A percentile compares a stretch with the other conserved stretches of the same genome.
Conservation (phyloP, 2,797 vertebrate species). For the Danio aesculapii region DNA sequence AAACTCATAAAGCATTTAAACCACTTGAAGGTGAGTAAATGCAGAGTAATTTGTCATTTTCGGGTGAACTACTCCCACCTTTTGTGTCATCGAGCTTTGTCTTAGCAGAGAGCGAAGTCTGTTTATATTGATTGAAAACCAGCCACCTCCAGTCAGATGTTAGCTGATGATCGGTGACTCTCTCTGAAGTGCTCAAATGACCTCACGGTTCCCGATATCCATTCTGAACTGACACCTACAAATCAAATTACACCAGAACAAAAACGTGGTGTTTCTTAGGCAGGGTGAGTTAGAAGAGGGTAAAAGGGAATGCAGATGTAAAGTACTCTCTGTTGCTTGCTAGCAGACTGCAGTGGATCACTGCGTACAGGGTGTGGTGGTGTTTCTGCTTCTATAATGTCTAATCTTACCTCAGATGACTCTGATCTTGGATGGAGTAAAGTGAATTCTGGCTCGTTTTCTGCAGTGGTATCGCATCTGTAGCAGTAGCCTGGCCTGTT, state of each 20-base stretch:
- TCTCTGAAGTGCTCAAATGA: conserved; percentile 64
- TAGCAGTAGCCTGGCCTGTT: conserved; percentile 36
- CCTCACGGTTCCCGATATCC: conserved; percentile 64
- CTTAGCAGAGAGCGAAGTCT: conserved; percentile 11
- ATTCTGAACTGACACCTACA: conserved; percentile 14
- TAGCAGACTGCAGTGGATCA: neutral
- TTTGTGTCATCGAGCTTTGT: conserved; percentile 21
- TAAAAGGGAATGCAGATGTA: neutral
- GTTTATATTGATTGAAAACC: conserved; percentile 64
- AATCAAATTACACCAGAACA: conserved; percentile 38
- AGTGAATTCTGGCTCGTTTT: conserved; percentile 48
- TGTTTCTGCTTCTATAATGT: conserved; percentile 42
- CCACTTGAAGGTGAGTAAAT: neutral
- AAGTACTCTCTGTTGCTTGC: neutral
- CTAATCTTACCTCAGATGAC: conserved; percentile 52
- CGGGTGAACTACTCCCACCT: neutral
- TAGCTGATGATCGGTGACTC: conserved; percentile 60
- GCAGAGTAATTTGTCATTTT: neutral
- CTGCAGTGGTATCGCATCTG: conserved; percentile 52
- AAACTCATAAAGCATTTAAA: neutral
- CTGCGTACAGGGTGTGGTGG: conserved; percentile 35
- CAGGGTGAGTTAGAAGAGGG: neutral
- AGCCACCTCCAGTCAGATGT: conserved; percentile 57
- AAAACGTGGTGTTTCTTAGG: neutral
- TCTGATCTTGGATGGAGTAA: conserved; percentile 40